Conservation (phyloP, 2,888 invertebrate genomes). For the Tinea trinotella region DNA sequence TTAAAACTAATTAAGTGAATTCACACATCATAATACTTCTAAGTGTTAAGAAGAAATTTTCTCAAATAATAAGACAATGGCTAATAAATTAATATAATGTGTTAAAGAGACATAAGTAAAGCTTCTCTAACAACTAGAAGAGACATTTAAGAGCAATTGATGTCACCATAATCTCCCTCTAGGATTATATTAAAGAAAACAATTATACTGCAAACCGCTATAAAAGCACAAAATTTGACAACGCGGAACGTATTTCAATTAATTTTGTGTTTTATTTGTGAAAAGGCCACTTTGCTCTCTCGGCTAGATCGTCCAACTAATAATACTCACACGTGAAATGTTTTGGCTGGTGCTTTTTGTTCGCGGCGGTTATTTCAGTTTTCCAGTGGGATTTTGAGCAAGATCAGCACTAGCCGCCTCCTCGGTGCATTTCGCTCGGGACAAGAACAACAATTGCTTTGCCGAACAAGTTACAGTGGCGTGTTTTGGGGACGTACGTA, state of each 20-base stretch:
- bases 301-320: constrained; percentile 71
- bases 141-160: constrained; percentile 36
- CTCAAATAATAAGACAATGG: not conserved
- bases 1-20: too few species aligned
- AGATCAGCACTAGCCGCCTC: constrained; percentile 63
- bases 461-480: not conserved
- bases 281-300: constrained; percentile 62
- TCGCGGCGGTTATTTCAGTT: constrained; percentile 71
- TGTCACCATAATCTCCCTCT: constrained; percentile 38
- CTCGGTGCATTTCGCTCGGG: constrained; percentile 35
- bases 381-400: constrained; percentile 71
- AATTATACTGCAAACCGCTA: constrained; percentile 19
- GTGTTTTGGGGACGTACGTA: not conserved
- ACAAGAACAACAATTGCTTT: not conserved
- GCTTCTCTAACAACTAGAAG: not conserved
- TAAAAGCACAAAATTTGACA: constrained; percentile 14
- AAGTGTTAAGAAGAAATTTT: not conserved
- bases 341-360: constrained; percentile 73
- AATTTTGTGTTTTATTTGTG: constrained; percentile 43
- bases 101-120: not conserved
- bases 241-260: constrained; percentile 38
- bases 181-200: constrained; percentile 28
- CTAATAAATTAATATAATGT: not conserved
- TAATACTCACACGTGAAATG: constrained; percentile 71
- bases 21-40: not conserved